phyloP scores from a whole-genome alignment of 2,888 invertebrate genomes.

The Eurytoma adleriae region DNA sequence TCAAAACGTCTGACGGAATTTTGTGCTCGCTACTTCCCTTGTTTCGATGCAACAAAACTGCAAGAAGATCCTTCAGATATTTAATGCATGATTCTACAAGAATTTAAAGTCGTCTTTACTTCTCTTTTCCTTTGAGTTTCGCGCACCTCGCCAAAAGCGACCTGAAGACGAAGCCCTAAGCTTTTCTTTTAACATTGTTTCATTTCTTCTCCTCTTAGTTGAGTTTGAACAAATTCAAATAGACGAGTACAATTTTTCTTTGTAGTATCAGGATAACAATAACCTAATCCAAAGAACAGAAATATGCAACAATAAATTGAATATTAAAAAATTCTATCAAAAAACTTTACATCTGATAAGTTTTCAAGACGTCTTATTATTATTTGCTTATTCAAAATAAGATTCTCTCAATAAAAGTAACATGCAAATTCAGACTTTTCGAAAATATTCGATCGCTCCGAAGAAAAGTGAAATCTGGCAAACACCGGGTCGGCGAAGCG shows the following conservation, averaged over 20 bases:
- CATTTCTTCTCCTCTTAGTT: not conserved
- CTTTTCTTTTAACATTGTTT: not conserved
- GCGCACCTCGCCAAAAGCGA: not conserved
- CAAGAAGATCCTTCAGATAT: slow-evolving; percentile 17
- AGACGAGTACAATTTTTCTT: not conserved
- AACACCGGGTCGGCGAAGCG: too few relatives aligned
- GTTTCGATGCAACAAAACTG: not conserved
- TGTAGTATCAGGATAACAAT: too few relatives aligned
- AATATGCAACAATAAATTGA: too few relatives aligned
- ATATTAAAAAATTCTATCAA: too few relatives aligned
- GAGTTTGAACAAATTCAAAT: not conserved
- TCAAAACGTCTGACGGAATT: not conserved
- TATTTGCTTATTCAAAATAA: too few relatives aligned
- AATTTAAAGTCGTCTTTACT: slow-evolving; percentile 19
- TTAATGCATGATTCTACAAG: slow-evolving; percentile 20
- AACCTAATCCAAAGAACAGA: too few relatives aligned
- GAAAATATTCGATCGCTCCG: too few relatives aligned
- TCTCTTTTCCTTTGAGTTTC: not conserved
- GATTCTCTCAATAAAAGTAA: too few relatives aligned
- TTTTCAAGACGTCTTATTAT: too few relatives aligned
- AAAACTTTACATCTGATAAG: too few relatives aligned
- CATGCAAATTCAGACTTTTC: too few relatives aligned
- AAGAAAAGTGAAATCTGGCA: too few relatives aligned
- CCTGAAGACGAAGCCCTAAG: not conserved
- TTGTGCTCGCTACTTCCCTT: not conserved